These are phyloP conservation scores for Sprattus sprattus DNA, from an alignment of 2,113 vertebrate genomes.

Conservation along the genomic window DNA sequence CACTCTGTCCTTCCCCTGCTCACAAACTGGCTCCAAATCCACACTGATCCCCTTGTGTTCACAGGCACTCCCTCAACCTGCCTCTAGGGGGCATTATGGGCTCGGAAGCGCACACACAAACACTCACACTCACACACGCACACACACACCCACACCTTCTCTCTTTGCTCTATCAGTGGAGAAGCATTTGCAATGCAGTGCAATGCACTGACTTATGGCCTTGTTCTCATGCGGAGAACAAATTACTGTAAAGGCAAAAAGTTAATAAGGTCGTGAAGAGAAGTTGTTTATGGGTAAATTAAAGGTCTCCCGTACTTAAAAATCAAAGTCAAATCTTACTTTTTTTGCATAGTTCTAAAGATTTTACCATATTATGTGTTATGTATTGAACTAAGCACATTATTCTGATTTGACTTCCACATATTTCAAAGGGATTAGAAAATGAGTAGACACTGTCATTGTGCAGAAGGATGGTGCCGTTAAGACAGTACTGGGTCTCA, in stretches of 20 bases:
- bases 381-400: too few species aligned
- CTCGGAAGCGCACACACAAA: background rate
- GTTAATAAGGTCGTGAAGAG: background rate
- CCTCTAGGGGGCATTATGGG: conserved; percentile 13
- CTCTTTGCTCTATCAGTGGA: background rate
- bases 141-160: background rate
- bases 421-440: too few species aligned
- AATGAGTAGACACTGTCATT: too few species aligned
- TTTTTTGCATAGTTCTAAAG: background rate
- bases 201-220: background rate
- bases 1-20: conserved; percentile 24
- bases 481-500: background rate
- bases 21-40: conserved; percentile 18
- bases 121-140: background rate
- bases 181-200: background rate
- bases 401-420: too few species aligned
- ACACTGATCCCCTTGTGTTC: conserved; percentile 1
- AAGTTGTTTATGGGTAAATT: background rate
- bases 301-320: background rate
- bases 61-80: background rate
- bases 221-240: background rate
- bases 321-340: background rate
- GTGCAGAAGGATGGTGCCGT: too few species aligned
- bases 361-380: background rate
- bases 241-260: background rate